phyloP scores from a whole-genome alignment of 2,797 vertebrate species.

The Neopelma chrysocephalum region DNA sequence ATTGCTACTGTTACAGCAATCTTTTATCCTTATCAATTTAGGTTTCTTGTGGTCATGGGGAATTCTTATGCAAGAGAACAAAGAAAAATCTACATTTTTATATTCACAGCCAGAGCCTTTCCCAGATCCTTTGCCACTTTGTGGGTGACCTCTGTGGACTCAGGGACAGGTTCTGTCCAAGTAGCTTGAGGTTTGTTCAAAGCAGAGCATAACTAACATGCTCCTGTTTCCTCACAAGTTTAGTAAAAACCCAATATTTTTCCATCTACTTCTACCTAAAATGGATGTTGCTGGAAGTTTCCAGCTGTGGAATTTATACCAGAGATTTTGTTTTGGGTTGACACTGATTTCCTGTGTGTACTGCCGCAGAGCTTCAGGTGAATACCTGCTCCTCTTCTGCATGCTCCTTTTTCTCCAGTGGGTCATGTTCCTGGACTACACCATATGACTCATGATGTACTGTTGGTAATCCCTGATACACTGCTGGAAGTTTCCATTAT shows the following conservation, averaged over 20 bases:
- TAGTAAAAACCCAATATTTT: neutral
- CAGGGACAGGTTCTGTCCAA: neutral
- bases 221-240: neutral
- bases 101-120: neutral
- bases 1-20: neutral
- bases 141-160: neutral
- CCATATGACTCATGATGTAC: neutral
- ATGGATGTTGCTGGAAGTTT: neutral
- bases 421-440: neutral
- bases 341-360: neutral
- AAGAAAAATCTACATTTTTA: neutral
- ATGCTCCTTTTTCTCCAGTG: neutral
- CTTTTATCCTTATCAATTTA: neutral
- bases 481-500: neutral
- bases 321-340: neutral
- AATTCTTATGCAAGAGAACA: neutral
- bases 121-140: neutral
- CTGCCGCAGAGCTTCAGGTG: neutral
- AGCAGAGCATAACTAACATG: neutral
- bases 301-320: neutral
- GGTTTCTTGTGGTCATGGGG: neutral
- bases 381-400: neutral
- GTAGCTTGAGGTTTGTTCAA: neutral
- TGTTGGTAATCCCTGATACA: neutral
- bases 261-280: neutral